Evolutionary conservation across 2,888 invertebrate genomes (phyloP).

Genomic region (Aspidiotus destructor): DNA sequence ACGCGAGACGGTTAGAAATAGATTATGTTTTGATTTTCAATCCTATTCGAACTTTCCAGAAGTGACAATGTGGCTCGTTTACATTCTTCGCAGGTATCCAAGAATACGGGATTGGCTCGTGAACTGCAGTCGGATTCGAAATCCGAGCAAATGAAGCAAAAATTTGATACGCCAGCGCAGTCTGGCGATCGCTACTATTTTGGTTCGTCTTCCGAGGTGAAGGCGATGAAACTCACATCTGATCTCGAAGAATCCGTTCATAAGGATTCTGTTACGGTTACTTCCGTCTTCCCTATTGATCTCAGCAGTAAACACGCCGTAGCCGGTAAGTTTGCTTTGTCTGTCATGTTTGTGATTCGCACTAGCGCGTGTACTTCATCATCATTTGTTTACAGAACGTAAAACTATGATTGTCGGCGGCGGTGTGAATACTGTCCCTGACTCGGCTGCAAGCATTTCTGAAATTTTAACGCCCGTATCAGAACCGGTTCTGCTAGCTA

Average conservation of each 20-base stretch:
- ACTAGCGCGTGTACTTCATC: background rate
- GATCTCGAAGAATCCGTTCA: constrained; percentile 3
- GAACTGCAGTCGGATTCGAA: constrained; percentile 33
- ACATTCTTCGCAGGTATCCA: constrained; percentile 36
- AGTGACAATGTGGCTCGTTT: background rate
- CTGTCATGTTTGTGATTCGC: background rate
- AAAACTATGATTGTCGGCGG: background rate
- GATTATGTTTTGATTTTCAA: background rate
- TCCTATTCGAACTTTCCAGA: background rate
- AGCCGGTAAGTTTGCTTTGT: background rate
- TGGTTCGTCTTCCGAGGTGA: constrained; percentile 16
- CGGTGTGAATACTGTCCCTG: background rate
- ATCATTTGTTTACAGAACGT: background rate
- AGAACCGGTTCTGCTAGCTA: constrained; percentile 51
- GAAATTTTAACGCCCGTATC: constrained; percentile 53
- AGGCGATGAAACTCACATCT: constrained; percentile 6
- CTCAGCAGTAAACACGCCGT: constrained; percentile 23
- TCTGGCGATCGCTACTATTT: constrained; percentile 21
- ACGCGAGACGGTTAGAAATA: constrained; percentile 36
- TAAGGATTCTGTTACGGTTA: constrained; percentile 1
- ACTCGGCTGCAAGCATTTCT: constrained; percentile 35
- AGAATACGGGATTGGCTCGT: constrained; percentile 37
- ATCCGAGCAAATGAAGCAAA: constrained; percentile 7
- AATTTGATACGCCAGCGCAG: constrained; percentile 15
- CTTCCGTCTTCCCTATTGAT: constrained; percentile 25